Base-by-base conservation (phyloP, 2,888 invertebrate genomes). In the Geophilus truncorum region DNA sequence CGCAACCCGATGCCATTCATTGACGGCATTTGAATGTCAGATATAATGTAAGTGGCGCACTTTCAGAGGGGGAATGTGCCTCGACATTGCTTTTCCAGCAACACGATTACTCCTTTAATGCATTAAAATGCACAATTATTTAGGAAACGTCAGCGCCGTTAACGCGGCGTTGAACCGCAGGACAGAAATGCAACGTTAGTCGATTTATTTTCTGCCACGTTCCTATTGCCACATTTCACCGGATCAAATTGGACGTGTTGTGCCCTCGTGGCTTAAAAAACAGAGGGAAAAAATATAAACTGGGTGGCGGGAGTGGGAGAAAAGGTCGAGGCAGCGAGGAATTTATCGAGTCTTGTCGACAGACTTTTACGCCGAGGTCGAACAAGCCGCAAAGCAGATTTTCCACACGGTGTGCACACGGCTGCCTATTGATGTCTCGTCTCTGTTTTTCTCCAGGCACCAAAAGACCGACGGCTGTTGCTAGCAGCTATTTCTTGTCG, bases 321-420 rank as follows among this genome's bases (percentile, higher is more conserved):
- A 70, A 70, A 70, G 70, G 70, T 70, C 70, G 28, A 1, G 25
- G 25, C n/a, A 70, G 28, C 70, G 28, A 70, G 28, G 70, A 70
- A 70, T 70, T 70, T 70, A 70, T 70, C 70, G 70, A 28, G 25
- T 70, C 25, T 70, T 70, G 70, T 70, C 70, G 70, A 70, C 70
- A 70, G 70, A 70, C 70, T 70, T 28, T 70, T 70, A 70, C 70
- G 28, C 70, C 25, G 25, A 70, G 70, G 70, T 70, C 70, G 70
- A 70, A 28, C 70, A 70, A 70, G 70, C 70, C 70, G 70, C 70
- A 70, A 70, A 70, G 70, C 70, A 70, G 70, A 70, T 70, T 70
- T 70, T 70, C 70, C 70, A 70, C 70, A 70, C 70, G 70, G 70
- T 70, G 70, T 70, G 70, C 70, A 70, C 70, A 28, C 70, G 28